Evolutionary conservation across 1,140 invertebrate species (phyloP).

Genomic region (Euglossa dilemma): DNA sequence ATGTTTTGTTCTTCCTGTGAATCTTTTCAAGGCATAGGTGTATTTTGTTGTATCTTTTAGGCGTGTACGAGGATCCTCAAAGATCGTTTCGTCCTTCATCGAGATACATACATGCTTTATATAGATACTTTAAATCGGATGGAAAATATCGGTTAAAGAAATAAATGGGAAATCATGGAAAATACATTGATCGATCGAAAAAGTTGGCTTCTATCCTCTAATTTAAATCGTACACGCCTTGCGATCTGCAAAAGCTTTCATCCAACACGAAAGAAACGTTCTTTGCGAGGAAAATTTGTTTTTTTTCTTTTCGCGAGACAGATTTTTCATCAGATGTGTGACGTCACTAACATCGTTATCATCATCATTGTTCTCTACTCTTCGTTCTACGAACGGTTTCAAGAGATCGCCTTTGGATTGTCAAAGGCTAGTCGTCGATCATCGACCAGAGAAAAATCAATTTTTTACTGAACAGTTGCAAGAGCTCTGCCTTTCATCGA

Average conservation of each 20-base stretch:
- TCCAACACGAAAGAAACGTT: constrained; percentile 13
- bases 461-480: constrained; percentile 41
- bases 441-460: constrained; percentile 11
- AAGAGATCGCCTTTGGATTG: background rate
- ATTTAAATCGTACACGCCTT: background rate
- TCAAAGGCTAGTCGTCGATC: constrained; percentile 33
- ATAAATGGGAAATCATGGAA: too few species aligned
- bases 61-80: constrained; percentile 17
- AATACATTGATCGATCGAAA: too few species aligned
- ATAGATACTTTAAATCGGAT: too few species aligned
- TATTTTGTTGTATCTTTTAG: background rate
- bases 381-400: background rate
- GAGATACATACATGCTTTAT: too few species aligned
- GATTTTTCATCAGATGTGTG: background rate
- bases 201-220: too few species aligned
- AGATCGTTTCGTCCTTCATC: too few species aligned
- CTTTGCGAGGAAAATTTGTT: background rate
- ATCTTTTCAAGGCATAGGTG: background rate
- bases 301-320: background rate
- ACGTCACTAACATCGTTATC: background rate
- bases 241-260: constrained; percentile 7
- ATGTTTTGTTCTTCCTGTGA: background rate
- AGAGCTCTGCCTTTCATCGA: constrained; percentile 43
- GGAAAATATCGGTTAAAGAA: too few species aligned
- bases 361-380: background rate